Conservation (phyloP, 2,888 invertebrate species). For the Mylabris sibirica region DNA sequence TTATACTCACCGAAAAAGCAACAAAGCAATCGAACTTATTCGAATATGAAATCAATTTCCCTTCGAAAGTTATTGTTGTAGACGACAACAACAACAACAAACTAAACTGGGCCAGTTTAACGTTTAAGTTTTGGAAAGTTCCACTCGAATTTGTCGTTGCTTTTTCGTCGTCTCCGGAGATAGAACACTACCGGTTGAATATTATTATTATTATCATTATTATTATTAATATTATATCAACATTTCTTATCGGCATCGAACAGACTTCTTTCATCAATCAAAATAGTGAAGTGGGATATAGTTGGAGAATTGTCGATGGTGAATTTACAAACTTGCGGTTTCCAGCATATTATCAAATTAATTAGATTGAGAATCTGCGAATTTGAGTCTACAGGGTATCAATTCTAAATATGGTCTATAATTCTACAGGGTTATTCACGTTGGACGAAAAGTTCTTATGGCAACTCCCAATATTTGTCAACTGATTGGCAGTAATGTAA, state of each 20-base stretch:
- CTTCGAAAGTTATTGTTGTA: neutral
- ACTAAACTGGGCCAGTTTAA: slow-evolving; percentile 37
- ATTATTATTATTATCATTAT: slow-evolving; percentile 43
- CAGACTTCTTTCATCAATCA: slow-evolving; percentile 58
- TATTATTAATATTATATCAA: no score
- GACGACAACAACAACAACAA: slow-evolving; percentile 18
- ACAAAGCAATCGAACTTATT: neutral
- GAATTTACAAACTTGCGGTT: neutral
- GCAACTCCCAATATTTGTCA: no score
- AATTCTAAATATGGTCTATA: no score
- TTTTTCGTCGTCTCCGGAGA: slow-evolving; percentile 10
- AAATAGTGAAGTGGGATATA: slow-evolving; percentile 14
- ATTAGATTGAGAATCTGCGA: neutral
- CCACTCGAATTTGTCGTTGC: slow-evolving; percentile 22
- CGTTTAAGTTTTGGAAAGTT: slow-evolving; percentile 26
- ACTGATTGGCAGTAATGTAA: no score
- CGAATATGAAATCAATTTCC: neutral
- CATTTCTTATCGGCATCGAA: slow-evolving; percentile 47
- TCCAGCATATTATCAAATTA: neutral
- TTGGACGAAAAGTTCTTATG: no score
- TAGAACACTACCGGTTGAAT: slow-evolving; percentile 35
- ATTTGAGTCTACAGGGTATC: no score
- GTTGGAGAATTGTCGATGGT: neutral
- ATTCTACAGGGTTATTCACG: no score
- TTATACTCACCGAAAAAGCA: neutral